These are phyloP conservation scores for Cyphomyrus discorhynchus DNA, from an alignment of 2,113 vertebrate species.

Conservation along the genomic window DNA sequence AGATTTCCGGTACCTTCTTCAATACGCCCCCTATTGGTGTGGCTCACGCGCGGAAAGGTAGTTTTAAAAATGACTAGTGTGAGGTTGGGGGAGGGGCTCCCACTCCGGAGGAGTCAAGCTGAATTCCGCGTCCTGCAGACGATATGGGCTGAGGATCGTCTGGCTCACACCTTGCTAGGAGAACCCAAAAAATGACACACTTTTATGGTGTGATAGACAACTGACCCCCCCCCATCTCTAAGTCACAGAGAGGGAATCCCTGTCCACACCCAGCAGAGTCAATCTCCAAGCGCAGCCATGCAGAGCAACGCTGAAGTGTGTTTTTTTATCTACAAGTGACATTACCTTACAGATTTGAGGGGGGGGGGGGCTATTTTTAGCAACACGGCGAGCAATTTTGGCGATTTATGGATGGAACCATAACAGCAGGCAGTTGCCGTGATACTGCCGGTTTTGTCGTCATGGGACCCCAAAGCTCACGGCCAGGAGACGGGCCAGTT, in stretches of 20 bases:
- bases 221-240: neutral
- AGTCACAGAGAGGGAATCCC: neutral
- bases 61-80: neutral
- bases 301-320: neutral
- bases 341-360: neutral
- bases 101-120: neutral
- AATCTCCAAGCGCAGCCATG: neutral
- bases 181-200: neutral
- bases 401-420: neutral
- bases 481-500: neutral
- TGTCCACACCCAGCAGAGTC: neutral
- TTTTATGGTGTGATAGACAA: neutral
- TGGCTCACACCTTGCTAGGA: neutral
- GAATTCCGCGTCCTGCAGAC: neutral
- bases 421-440: neutral
- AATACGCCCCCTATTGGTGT: neutral
- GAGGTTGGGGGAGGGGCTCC: neutral
- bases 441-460: neutral
- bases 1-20: neutral
- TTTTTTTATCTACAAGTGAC: neutral
- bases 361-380: neutral
- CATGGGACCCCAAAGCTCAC: neutral
- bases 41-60: neutral
- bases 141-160: neutral
- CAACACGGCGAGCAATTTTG: neutral